Evolutionary conservation across 2,888 invertebrate genomes (phyloP).

Genomic region (Cephus pygmeus): DNA sequence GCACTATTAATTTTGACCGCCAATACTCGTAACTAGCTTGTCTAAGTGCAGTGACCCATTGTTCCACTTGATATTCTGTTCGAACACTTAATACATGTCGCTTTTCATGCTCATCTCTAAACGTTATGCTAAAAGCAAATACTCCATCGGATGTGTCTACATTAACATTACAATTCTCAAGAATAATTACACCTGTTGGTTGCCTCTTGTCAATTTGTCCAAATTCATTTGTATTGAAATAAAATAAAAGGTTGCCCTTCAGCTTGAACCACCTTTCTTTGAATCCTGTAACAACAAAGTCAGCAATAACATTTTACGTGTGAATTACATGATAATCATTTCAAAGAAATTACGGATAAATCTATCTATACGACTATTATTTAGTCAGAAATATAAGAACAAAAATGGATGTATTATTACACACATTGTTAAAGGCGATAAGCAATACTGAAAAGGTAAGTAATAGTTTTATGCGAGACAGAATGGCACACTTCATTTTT

Average conservation of each 20-base stretch:
- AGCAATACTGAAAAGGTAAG: background rate
- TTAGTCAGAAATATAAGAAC: background rate
- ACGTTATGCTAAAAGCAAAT: constrained; percentile 81
- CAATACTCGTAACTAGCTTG: constrained; percentile 80
- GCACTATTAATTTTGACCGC: constrained; percentile 72
- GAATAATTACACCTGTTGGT: constrained; percentile 78
- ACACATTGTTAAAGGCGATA: background rate
- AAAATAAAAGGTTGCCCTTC: constrained; percentile 80
- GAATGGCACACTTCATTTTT: background rate
- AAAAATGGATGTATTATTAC: background rate
- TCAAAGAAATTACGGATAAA: background rate
- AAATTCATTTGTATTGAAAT: constrained; percentile 78
- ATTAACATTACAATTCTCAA: constrained; percentile 79
- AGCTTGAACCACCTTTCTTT: constrained; percentile 84
- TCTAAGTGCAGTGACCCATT: constrained; percentile 77
- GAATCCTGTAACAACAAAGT: constrained; percentile 70
- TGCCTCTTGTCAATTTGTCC: constrained; percentile 74
- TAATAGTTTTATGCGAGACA: background rate
- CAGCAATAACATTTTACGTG: background rate
- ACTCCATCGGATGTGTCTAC: constrained; percentile 75
- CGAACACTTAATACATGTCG: constrained; percentile 78
- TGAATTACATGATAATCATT: background rate
- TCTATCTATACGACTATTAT: background rate
- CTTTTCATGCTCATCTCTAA: constrained; percentile 75
- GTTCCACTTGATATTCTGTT: constrained; percentile 76